Evolutionary conservation across 1,140 invertebrate genomes (phyloP).

Genomic region (Galleria mellonella): DNA sequence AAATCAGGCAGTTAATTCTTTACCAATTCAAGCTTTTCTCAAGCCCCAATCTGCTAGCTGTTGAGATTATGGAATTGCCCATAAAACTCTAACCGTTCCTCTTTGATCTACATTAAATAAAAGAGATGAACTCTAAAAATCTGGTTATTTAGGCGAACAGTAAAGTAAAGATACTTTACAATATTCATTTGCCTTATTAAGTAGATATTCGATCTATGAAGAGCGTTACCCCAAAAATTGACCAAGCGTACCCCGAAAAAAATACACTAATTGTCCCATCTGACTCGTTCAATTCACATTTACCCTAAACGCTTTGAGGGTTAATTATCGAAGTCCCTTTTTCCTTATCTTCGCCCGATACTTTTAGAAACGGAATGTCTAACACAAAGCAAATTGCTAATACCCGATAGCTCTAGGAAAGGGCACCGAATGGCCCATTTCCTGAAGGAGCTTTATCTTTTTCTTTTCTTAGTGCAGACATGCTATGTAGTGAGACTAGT

Average conservation of each 20-base stretch:
- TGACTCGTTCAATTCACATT: constrained; percentile 25
- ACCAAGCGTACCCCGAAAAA: constrained; percentile 3
- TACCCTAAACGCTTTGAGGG: constrained; percentile 20
- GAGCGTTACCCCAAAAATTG: neutral
- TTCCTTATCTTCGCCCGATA: constrained; percentile 26
- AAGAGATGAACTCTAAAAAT: too few species aligned
- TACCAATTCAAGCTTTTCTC: neutral
- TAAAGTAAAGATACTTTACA: neutral
- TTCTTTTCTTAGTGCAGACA: constrained; percentile 16
- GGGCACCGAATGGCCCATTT: constrained; percentile 40
- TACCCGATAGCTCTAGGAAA: constrained; percentile 35
- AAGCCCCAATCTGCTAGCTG: neutral
- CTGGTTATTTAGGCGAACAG: neutral
- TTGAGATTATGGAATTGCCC: neutral
- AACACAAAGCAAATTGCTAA: constrained; percentile 47
- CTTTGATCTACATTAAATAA: too few species aligned
- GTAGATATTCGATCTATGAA: neutral
- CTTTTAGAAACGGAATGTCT: constrained; percentile 27
- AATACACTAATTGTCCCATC: constrained; percentile 22
- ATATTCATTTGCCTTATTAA: neutral
- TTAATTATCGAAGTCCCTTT: constrained; percentile 26
- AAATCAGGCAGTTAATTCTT: neutral
- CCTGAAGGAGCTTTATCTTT: constrained; percentile 37
- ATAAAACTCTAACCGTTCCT: too few species aligned
- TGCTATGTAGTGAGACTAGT: constrained; percentile 6